These are phyloP conservation scores for Numenius arquata DNA, from an alignment of 2,113 vertebrate genomes.

Conservation along the genomic window DNA sequence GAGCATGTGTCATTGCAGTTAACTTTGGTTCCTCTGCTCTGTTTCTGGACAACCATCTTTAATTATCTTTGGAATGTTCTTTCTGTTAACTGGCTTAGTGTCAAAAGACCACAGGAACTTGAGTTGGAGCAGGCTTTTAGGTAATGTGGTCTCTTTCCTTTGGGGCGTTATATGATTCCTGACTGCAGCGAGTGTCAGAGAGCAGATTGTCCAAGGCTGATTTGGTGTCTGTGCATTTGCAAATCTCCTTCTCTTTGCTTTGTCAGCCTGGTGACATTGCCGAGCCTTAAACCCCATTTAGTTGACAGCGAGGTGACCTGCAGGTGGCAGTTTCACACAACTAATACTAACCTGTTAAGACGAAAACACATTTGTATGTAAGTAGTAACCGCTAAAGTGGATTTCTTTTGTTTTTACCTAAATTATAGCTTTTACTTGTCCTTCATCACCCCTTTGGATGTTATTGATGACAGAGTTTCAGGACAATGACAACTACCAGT, in stretches of 20 bases:
- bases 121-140: not conserved
- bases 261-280: too few relatives aligned
- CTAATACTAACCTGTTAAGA: fast-evolving
- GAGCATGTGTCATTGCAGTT: not conserved
- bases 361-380: fast-evolving
- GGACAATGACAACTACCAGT: fast-evolving
- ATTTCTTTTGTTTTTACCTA: fast-evolving
- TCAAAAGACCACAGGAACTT: not conserved
- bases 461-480: fast-evolving
- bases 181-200: not conserved
- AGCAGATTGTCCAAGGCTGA: not conserved
- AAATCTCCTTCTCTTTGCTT: not conserved
- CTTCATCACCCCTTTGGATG: not conserved
- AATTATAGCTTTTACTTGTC: fast-evolving
- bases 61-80: not conserved
- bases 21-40: not conserved
- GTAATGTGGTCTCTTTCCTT: not conserved
- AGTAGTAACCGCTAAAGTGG: fast-evolving
- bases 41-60: not conserved
- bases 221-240: too few relatives aligned
- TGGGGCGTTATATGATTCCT: not conserved
- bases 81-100: not conserved
- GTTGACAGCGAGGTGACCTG: not conserved
- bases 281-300: not conserved
- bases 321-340: constrained; percentile 36